phyloP scores from a whole-genome alignment of 2,797 vertebrate species.

The Hippoglossus hippoglossus region DNA sequence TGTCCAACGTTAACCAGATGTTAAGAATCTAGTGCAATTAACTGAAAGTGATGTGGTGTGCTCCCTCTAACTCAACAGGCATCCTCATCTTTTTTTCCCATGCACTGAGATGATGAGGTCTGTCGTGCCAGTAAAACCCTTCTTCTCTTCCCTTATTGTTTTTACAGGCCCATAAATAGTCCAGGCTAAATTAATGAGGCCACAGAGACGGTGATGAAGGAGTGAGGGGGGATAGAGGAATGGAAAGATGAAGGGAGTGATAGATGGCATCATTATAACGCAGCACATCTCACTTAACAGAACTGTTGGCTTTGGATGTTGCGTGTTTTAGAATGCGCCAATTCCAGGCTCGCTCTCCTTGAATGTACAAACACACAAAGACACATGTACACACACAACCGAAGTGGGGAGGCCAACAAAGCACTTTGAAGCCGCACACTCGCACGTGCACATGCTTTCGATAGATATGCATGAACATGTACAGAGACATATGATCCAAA shows the following conservation, averaged over 20 bases:
- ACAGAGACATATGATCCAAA: slow-evolving; percentile 1
- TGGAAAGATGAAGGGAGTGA: slow-evolving; percentile 79
- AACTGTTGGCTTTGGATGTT: slow-evolving; percentile 80
- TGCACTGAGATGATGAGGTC: slow-evolving; percentile 48
- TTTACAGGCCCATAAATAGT: slow-evolving; percentile 81
- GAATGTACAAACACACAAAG: slow-evolving; percentile 46
- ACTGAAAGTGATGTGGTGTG: slow-evolving; percentile 62
- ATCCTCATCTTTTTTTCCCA: slow-evolving; percentile 63
- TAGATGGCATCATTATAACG: slow-evolving; percentile 83
- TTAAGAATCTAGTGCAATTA: slow-evolving; percentile 70
- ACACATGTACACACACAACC: slow-evolving; percentile 16
- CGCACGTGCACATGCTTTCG: slow-evolving; percentile 6
- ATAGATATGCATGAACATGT: slow-evolving; percentile 8
- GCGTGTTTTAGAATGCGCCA: slow-evolving; percentile 62
- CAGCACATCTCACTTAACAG: slow-evolving; percentile 80
- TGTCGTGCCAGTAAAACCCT: slow-evolving; percentile 66
- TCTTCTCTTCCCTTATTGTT: slow-evolving; percentile 76
- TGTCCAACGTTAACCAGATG: slow-evolving; percentile 70
- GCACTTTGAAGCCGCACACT: slow-evolving; percentile 36
- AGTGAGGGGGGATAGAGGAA: slow-evolving; percentile 73
- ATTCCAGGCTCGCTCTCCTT: slow-evolving; percentile 40
- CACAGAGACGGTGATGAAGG: slow-evolving; percentile 75
- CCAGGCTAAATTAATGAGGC: slow-evolving; percentile 79
- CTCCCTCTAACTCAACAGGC: slow-evolving; percentile 57
- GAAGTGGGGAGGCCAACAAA: slow-evolving; percentile 44